Evolutionary conservation across 2,113 vertebrate species (phyloP), one percentile per base, ranked within the genome.

Genomic region (Laterallus jamaicensis): DNA sequence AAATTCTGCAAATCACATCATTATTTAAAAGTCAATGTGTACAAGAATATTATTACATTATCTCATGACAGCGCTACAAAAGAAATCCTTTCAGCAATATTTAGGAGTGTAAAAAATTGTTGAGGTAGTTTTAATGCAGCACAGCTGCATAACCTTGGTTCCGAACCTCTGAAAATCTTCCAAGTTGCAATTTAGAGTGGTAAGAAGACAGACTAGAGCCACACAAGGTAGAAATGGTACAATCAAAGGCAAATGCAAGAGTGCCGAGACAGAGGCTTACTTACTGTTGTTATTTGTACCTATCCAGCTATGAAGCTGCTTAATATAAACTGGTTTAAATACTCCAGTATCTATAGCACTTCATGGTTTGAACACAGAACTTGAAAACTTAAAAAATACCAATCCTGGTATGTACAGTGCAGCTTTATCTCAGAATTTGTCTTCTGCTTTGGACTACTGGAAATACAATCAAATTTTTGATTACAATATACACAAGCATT

Each of bases 141-240:
- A 66, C 12, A 56, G 28, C 16, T 63, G 10, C 0, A 0, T 21
- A 84, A 40, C 9, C 5, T 37, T 10, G 7, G 13, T 52, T 84
- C 26, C 44, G 0, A 0, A n/a, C 3, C 58, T 63, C 18, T 4
- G 66, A 56, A 91, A 88, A 82, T 2, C 8, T 79, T 26, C 15
- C 44, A 37, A 35, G 3, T 32, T 79, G 24, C n/a, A 63, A 63
- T 24, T 5, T 58, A 24, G 5, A 22, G 5, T 20, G 20, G 12
- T 58, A n/a, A 78, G 26, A 40, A 79, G 79, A 55, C 14, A 73
- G 25, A 42, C 24, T 4, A 42, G 2, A 92, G 9, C 2, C 24
- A 31, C 11, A 54, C 5, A 19, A 76, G 21, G 13, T 37, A 59
- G 63, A 16, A 82, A 92, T 55, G 16, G 20, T 14, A 79, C 88